Percentiles rank a stretch among this genome's conserved stretches.
phyloP scores from a whole-genome alignment of 2,113 vertebrate species.

The Takifugu flavidus region DNA sequence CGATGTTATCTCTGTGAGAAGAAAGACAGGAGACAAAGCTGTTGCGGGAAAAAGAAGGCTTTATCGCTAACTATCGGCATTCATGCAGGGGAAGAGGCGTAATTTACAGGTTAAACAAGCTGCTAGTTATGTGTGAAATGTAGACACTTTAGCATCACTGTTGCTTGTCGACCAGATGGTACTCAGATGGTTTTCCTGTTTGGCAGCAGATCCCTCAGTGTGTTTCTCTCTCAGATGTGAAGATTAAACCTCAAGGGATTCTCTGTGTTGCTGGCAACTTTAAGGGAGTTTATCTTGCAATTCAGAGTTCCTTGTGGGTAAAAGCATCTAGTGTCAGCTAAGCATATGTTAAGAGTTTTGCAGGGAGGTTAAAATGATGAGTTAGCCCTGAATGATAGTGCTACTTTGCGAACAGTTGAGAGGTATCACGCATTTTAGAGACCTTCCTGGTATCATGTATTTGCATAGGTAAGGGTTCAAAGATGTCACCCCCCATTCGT shows the following conservation, averaged over 20 bases:
- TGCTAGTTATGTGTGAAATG: constrained; percentile 35
- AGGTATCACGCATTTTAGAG: too few relatives aligned
- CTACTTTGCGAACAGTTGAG: too few relatives aligned
- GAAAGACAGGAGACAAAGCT: constrained; percentile 6
- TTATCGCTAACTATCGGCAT: constrained; percentile 18
- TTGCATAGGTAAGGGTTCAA: too few relatives aligned
- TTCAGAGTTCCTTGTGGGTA: too few relatives aligned
- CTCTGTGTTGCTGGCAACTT: not conserved
- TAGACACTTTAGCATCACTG: constrained; percentile 5
- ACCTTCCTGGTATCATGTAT: too few relatives aligned
- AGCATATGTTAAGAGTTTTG: too few relatives aligned
- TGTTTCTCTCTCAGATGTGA: not conserved
- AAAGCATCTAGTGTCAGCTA: too few relatives aligned
- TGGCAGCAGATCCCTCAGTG: not conserved
- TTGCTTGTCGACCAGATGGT: constrained; percentile 7
- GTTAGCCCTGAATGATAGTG: too few relatives aligned
- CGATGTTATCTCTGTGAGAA: constrained; percentile 28
- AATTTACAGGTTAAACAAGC: constrained; percentile 34
- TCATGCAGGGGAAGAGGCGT: constrained; percentile 9
- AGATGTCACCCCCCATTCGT: too few relatives aligned
- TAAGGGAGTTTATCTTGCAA: too few relatives aligned
- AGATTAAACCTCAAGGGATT: constrained; percentile 2
- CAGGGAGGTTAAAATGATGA: too few relatives aligned
- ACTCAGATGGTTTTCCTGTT: constrained; percentile 19
- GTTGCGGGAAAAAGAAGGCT: constrained; percentile 7